Base-by-base conservation (phyloP, 2,113 vertebrate genomes). In the zebrafish (Danio rerio) region DNA sequence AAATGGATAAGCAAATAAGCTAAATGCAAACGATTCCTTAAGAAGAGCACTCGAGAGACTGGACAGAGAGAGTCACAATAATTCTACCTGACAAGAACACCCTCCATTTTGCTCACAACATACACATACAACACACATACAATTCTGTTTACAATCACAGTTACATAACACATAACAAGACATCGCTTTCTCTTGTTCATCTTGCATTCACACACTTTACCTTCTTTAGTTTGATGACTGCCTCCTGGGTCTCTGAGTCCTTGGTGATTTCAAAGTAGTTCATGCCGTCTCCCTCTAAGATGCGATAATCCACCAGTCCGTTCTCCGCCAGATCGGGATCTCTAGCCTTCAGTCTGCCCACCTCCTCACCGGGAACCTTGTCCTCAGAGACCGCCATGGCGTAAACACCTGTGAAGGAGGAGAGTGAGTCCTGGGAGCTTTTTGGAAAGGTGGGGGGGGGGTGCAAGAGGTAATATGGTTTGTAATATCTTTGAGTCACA, bases 251-350 rank as follows among this genome's bases (percentile, higher is more conserved):
- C 90, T 98, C 95, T 0, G 97, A 98, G 89, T 99, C 96, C 0
- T 96, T 97, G 66, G 91, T 93, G 84, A 99, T 94, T 83, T 99
- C 97, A 81, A 99, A 99, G 88, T 94, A 65, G 70, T 92, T 91
- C 71, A 96, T 88, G 0, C 97, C 97, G 0, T 99, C 98, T 40
- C 97, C 97, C 6, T 99, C 97, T 0, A 97, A 90, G 58, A 98
- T 90, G 61, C 92, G 95, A 89, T 99, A 99, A 31, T 95, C 94
- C 74, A 98, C 96, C 88, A 98, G 89, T 10, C 96, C 97, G 8
- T 99, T 99, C 88, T 99, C 98, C 58, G 94, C 96, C 16, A 97
- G 93, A 89, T 99, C 98, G 0, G 94, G 96, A 89, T 99, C 98
- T 92, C 96, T 97, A 83, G 98, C 98, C 90, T 97, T 99, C 7